These are phyloP conservation scores for Chondrilla cf. caribensis DNA, from an alignment of 37 sponge, comb jelly and placozoan genomes.

Conservation along the genomic window DNA sequence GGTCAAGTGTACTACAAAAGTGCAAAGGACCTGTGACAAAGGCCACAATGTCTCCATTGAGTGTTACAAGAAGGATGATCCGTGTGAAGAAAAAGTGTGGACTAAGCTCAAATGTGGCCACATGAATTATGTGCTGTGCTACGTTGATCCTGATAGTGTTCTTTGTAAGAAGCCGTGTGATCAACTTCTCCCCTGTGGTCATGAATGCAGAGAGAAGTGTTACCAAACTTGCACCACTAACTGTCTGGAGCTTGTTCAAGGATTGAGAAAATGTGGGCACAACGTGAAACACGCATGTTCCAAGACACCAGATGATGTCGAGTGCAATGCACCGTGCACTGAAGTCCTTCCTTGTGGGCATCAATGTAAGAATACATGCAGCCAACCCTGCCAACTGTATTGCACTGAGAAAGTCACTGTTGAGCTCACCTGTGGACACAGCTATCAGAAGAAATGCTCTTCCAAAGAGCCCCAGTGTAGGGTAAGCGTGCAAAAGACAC, in stretches of 20 bases:
- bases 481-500: not conserved
- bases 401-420: constrained; percentile 34
- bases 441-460: not conserved
- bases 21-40: not conserved
- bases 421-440: constrained; percentile 56
- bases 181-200: constrained; percentile 34
- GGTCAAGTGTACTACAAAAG: constrained; percentile 7
- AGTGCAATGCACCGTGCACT: constrained; percentile 7
- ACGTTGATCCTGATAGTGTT: constrained; percentile 24
- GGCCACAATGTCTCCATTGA: constrained; percentile 18
- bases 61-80: constrained; percentile 11
- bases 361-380: constrained; percentile 48
- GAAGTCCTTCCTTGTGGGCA: constrained; percentile 39
- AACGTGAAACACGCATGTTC: not conserved
- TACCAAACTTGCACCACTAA: not conserved
- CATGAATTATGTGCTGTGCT: constrained; percentile 26
- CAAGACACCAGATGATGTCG: not conserved
- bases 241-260: constrained; percentile 1
- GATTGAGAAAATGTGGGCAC: not conserved
- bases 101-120: constrained; percentile 55
- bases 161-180: constrained; percentile 53
- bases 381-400: constrained; percentile 27
- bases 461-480: not conserved
- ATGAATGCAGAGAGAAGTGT: constrained; percentile 14
- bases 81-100: constrained; percentile 10